Evolutionary conservation across 2,113 vertebrate species (phyloP).

Genomic region (Ptychochromis oligacanthus): DNA sequence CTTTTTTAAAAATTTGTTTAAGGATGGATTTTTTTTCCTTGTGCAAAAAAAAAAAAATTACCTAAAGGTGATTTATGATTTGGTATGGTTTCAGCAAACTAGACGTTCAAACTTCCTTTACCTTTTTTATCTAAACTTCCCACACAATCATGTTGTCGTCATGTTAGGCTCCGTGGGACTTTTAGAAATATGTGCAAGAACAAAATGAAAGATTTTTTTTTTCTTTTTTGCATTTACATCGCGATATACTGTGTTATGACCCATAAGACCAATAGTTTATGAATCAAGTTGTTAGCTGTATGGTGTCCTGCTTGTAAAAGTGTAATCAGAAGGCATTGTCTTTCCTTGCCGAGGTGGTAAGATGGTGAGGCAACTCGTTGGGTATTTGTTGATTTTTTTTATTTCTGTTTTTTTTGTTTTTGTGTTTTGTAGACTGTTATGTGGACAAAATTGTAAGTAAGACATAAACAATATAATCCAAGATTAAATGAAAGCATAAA

Average conservation of each 20-base stretch:
- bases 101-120: not conserved
- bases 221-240: not conserved
- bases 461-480: not conserved
- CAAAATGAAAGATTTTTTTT: no score
- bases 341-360: not conserved
- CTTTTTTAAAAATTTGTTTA: no score
- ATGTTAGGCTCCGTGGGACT: not conserved
- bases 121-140: not conserved
- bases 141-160: not conserved
- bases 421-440: not conserved
- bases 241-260: not conserved
- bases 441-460: not conserved
- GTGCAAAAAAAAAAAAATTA: no score
- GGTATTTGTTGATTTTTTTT: not conserved
- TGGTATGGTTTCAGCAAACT: no score
- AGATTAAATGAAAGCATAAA: not conserved
- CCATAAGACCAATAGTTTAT: not conserved
- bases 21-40: no score
- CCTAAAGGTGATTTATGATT: no score
- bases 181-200: no score
- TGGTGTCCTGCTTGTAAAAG: not conserved
- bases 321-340: not conserved
- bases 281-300: not conserved
- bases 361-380: not conserved
- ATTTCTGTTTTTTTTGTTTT: not conserved